Evolutionary conservation across 53 echinoderm and acorn worm genomes (phyloP), one percentile per base, ranked within the genome.

Genomic region (Crossaster papposus): DNA sequence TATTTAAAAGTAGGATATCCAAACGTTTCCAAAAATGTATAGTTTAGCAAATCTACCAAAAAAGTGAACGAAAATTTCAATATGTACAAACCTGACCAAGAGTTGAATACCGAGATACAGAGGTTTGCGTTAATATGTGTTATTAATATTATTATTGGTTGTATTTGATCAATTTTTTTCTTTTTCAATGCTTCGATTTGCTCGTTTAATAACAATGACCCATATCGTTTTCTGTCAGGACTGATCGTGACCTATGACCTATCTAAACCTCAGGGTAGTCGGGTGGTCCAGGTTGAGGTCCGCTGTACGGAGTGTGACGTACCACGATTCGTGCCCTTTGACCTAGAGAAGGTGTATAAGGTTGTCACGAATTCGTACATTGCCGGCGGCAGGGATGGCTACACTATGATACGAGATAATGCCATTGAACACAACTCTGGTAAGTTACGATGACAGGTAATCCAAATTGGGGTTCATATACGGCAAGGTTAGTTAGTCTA

Each of bases 381-480:
- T 0, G 96, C 89, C 1, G 34, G 81, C 23, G 99, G 99, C 31
- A 95, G 99, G 0, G 96, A 99, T 80, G 99, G 99, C 0, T 99
- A 77, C 70, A 44, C 74, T 14, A 89, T 99, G 86, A 89, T 99
- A 30, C 26, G 77, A 51, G 89, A 96, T 80, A 90, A 94, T 54
- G 14, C 62, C 34, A 58, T 87, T 30, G 52, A 65, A 0, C 77
- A 70, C n/a, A 30, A 89, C 35, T 68, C 31, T 36, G 79, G 80
- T 89, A 29, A 37, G n/a, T n/a, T n/a, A n/a, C n/a, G n/a, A n/a
- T n/a, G n/a, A n/a, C n/a, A n/a, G n/a, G n/a, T n/a, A n/a, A n/a
- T n/a, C n/a, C n/a, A n/a, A n/a, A n/a, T n/a, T n/a, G n/a, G n/a
- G 88, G 17, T 64, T 23, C 44, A 5, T 44, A 44, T 44, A 7